Percentiles rank a stretch among this genome's conserved stretches.
Evolutionary conservation across 1,140 invertebrate species (phyloP).

Genomic region (Gryon sp.): DNA sequence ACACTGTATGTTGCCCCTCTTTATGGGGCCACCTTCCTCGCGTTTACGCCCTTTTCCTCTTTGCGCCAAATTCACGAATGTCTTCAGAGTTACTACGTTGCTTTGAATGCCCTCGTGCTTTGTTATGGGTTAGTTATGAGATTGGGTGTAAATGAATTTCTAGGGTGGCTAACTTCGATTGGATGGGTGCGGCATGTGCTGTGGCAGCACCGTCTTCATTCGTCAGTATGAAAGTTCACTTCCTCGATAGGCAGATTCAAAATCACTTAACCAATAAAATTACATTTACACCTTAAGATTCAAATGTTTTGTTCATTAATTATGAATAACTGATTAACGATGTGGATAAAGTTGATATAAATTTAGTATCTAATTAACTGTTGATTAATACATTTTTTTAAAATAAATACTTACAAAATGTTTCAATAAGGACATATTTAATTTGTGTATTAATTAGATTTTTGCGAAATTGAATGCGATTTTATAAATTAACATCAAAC

Average conservation of each 20-base stretch:
- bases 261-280: no score
- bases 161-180: constrained; percentile 23
- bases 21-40: constrained; percentile 12
- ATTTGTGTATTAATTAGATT: no score
- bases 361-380: no score
- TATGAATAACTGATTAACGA: no score
- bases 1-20: constrained; percentile 38
- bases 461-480: no score
- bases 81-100: constrained; percentile 27
- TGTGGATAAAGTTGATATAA: no score
- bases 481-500: no score
- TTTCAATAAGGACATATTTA: no score
- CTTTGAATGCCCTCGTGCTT: constrained; percentile 18
- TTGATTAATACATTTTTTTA: no score
- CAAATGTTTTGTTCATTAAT: no score
- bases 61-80: constrained; percentile 6
- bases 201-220: constrained; percentile 22
- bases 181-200: constrained; percentile 22
- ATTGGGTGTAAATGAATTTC: constrained; percentile 36
- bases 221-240: neutral
- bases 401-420: no score
- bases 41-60: constrained; percentile 51
- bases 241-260: neutral
- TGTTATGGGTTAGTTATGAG: constrained; percentile 35
- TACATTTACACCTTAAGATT: no score